Percentiles rank a stretch among this genome's conserved stretches.
These are phyloP conservation scores for Athalia circularis DNA, from an alignment of 2,888 invertebrate species.

Conservation along the genomic window DNA sequence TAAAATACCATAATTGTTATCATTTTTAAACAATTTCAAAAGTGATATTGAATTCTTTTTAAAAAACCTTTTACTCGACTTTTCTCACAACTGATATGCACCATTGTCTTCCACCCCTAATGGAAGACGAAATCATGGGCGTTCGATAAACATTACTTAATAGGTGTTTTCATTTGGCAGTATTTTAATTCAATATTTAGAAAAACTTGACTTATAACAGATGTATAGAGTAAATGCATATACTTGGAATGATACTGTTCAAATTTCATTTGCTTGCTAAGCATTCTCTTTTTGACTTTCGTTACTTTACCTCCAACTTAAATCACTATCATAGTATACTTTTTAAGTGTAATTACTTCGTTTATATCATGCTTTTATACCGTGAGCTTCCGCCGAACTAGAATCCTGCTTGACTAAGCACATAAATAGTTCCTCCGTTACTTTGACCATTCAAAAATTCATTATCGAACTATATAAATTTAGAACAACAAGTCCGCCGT, in stretches of 20 bases:
- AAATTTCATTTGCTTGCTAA: conserved; percentile 12
- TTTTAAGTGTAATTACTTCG: conserved; percentile 14
- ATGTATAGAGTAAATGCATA: conserved; percentile 65
- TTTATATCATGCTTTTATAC: conserved; percentile 26
- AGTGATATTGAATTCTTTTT: conserved; percentile 59
- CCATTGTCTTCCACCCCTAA: conserved; percentile 37
- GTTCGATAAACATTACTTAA: conserved; percentile 3
- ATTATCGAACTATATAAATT: conserved; percentile 49
- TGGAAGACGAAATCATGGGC: conserved; percentile 36
- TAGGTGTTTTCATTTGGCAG: conserved; percentile 57
- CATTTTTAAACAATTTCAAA: conserved; percentile 63
- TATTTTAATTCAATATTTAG: conserved; percentile 57
- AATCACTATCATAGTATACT: conserved; percentile 32
- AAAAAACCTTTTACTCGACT: conserved; percentile 56
- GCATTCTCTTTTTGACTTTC: conserved; percentile 27
- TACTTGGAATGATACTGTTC: conserved; percentile 66
- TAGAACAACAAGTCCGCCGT: conserved; percentile 74
- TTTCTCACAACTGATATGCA: conserved; percentile 60
- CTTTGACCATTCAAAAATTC: conserved; percentile 28
- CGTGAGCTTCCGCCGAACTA: conserved; percentile 29
- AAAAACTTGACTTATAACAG: conserved; percentile 55
- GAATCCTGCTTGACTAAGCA: conserved; percentile 39
- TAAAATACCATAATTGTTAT: conserved; percentile 51
- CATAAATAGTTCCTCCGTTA: conserved; percentile 9
- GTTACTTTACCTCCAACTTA: not conserved